Evolutionary conservation across 1,140 invertebrate species (phyloP), one percentile per base, ranked within the genome.

Genomic region (Papilio polyxenes): DNA sequence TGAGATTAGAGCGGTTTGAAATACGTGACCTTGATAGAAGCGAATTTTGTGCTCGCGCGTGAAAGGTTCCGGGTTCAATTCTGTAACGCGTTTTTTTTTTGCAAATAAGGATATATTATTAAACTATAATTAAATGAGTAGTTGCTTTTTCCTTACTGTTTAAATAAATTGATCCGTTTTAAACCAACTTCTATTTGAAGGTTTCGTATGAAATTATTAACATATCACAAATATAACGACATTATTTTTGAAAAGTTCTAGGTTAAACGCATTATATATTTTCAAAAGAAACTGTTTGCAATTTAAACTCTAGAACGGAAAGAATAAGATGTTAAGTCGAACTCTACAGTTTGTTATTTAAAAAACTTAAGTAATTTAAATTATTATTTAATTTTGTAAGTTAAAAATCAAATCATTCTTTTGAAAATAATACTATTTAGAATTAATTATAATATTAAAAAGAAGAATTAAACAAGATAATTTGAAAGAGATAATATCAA

Each of bases 1-100:
- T 40, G 65, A 72, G 10, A 37, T 72, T 72, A 72, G 65, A 72
- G 31, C 31, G 65, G 65, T 37, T 11, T 17, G 20, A 53, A 56
- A 17, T 10, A 31, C 44, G 49, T n/a, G 75, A 77, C 75, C 75
- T 20, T 53, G 75, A 8, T 49, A 15, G 75, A 23, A 20, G 75
- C 49, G 75, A 76, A 76, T 76, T 76, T 49, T 51, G 75, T 51
- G 49, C 49, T n/a, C 48, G 20, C 17, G 40, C 74, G 75, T 76
- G 75, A 76, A 51, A 76, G 75, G 75, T 76, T 76, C 75, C 75
- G 75, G 75, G 75, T 76, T 76, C 44, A 53, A 10, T 31, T 37
- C 17, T 51, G 40, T 75, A 44, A 48, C 15, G 31, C n/a, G 17
- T 74, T 44, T n/a, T 75, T 31, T 75, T n/a, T 75, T 40, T 48